These are phyloP conservation scores for Esox masquinongy DNA, from an alignment of 2,797 vertebrate genomes.

Conservation along the genomic window DNA sequence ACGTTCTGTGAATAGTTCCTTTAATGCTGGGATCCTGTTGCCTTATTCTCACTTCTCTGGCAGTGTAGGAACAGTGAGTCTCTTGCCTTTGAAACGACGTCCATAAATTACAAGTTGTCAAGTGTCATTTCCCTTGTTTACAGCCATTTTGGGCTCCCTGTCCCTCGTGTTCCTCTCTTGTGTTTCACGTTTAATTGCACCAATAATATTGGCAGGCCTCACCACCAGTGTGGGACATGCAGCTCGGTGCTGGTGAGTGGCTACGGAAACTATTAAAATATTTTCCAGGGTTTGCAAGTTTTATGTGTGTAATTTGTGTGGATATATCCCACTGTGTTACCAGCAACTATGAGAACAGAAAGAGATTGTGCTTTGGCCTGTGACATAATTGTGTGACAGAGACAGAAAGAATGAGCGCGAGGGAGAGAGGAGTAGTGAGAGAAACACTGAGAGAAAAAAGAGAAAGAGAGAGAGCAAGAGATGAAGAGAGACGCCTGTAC, in stretches of 20 bases:
- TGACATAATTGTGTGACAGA: slow-evolving; percentile 50
- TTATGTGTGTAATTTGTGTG: slow-evolving; percentile 79
- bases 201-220: slow-evolving; percentile 71
- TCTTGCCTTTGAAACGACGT: slow-evolving; percentile 73
- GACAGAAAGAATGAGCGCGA: slow-evolving; percentile 47
- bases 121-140: slow-evolving; percentile 83
- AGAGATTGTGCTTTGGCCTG: slow-evolving; percentile 65
- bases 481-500: slow-evolving; percentile 43
- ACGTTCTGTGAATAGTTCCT: slow-evolving; percentile 78
- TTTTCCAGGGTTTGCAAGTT: slow-evolving; percentile 77
- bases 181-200: slow-evolving; percentile 81
- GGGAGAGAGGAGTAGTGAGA: slow-evolving; percentile 30
- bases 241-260: slow-evolving; percentile 64
- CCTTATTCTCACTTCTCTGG: slow-evolving; percentile 66
- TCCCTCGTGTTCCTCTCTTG: slow-evolving; percentile 67
- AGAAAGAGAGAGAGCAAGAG: slow-evolving; percentile 10
- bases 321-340: slow-evolving; percentile 77
- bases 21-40: slow-evolving; percentile 69
- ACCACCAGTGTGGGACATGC: slow-evolving; percentile 66
- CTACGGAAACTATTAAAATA: slow-evolving; percentile 81
- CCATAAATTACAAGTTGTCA: slow-evolving; percentile 84
- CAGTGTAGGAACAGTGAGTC: slow-evolving; percentile 66
- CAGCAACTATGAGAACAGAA: slow-evolving; percentile 74
- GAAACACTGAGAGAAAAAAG: slow-evolving; percentile 33
- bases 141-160: slow-evolving; percentile 75